Base-by-base conservation (phyloP, 2,797 vertebrate species). In the Poecilia wingei region DNA sequence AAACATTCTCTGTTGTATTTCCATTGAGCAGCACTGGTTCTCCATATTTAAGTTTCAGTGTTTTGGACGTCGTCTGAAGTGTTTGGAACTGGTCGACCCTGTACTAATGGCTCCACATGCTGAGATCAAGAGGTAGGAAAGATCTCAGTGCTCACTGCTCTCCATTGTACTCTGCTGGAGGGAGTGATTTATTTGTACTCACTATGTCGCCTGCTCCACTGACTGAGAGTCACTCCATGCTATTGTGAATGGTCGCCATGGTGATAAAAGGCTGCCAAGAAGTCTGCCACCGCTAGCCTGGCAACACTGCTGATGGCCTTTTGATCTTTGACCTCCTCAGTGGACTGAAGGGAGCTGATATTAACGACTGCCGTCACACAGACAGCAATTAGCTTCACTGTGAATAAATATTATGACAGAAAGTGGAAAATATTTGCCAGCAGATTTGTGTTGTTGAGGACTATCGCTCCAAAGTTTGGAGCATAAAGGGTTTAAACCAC, bases 181-280 rank as follows among this genome's bases (percentile, higher is more conserved):
- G 57, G 57, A 61, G 28, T 61, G 93, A 93, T 96, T 96, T 92
- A 95, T 95, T 78, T 82, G n/a, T 1, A 79, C 14, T 69, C 22
- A 28, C 81, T 33, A 2, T 14, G 59, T 64, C 31, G 59, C 59
- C 59, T 33, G 59, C 57, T 61, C 13, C 84, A 84, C 92, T 70
- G 82, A 79, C 82, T 72, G 1, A 91, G 95, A 96, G 94, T 94
- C 95, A 93, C 94, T 94, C 92, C 95, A 96, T 43, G 88, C 95
- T 94, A 94, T 89, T 94, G 91, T 88, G 87, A 88, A 91, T 84
- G 80, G 89, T 94, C 9, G 22, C 88, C 82, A 39, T 47, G 90
- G 86, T 20, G 86, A 91, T 51, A 0, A 3, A 68, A 85, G 84
- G 72, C 85, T 86, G 92, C 89, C 87, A 1, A 61, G 87, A 91